Base-by-base conservation (phyloP, 1,140 invertebrate species). In the Venustaconcha ellipsiformis region DNA sequence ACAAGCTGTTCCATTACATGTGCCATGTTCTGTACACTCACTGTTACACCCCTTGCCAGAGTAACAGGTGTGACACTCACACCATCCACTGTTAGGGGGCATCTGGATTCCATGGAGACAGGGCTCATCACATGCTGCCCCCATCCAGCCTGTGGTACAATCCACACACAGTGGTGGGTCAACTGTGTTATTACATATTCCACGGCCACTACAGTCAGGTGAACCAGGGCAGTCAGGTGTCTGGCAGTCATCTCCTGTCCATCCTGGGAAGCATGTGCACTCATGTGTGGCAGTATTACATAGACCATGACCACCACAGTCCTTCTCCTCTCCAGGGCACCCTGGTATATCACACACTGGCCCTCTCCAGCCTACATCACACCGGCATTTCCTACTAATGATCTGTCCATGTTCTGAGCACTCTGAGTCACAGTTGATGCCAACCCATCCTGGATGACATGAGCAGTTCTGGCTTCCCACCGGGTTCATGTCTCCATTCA, bases 391-490 rank as follows among this genome's bases (percentile, higher is more conserved):
- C n/a, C 70, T 73, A 57, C 71, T 74, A 4, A 74, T 58, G 23
- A 85, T 80, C 14, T 64, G 72, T n/a, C 85, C 85, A 76, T 86
- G 80, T 18, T 80, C 69, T 14, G 85, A 86, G 69, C 85, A 86
- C 67, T 83, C 81, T 0, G 72, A 72, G 70, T 85, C 83, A 82
- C 85, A 86, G 72, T 83, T 81, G 48, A 82, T 84, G 20, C 82
- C 84, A 6, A 71, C 78, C 82, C 83, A 86, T 15, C 85, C 85
- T 57, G 79, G 76, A 58, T 85, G 64, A 81, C 85, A 86, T 26
- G 72, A 74, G 76, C 85, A 86, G 74, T 81, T 80, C 55, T 80
- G 72, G 70, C 78, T 80, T 17, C 78, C 81, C 5, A 81, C 70
- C 8, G 85, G 84, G 60, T 72, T 78, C 56, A 81, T 77, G 58